Conservation (phyloP, 2,113 vertebrate species). For the Fukomys damarensis region DNA sequence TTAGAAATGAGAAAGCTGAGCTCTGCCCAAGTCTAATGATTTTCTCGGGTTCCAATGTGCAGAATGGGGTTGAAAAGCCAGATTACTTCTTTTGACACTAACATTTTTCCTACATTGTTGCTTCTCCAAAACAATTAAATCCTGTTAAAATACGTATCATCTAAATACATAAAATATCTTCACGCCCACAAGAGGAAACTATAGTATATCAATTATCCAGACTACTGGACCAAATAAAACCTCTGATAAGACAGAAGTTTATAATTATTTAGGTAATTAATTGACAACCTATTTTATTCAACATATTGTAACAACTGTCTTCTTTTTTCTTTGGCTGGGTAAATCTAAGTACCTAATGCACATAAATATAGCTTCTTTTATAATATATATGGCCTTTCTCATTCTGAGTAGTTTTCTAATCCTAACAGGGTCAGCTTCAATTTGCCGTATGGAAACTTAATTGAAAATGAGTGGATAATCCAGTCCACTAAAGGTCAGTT, state of each 20-base stretch:
- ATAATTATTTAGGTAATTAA: conserved; percentile 53
- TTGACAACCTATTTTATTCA: conserved; percentile 23
- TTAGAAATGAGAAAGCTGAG: not conserved
- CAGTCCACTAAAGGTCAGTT: conserved; percentile 52
- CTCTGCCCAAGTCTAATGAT: not conserved
- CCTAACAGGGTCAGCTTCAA: conserved; percentile 57
- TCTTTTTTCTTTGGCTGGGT: not conserved
- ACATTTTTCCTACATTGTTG: not conserved
- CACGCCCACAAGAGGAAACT: not conserved
- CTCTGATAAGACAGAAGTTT: not conserved
- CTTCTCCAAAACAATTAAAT: conserved; percentile 16
- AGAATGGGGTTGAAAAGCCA: not conserved
- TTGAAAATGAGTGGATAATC: conserved; percentile 62
- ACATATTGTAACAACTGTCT: not conserved
- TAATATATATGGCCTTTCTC: not conserved
- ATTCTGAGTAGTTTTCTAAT: conserved; percentile 33
- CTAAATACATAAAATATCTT: conserved; percentile 9
- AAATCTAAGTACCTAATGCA: not conserved
- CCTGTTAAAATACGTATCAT: conserved; percentile 6
- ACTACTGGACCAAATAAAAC: conserved; percentile 39
- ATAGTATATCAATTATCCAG: conserved; percentile 1
- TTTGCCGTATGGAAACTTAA: conserved; percentile 59
- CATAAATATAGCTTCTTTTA: not conserved
- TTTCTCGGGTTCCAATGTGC: not conserved
- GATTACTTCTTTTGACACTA: not conserved